phyloP scores from a whole-genome alignment of 2,113 vertebrate species.

The Hiodon alosoides region DNA sequence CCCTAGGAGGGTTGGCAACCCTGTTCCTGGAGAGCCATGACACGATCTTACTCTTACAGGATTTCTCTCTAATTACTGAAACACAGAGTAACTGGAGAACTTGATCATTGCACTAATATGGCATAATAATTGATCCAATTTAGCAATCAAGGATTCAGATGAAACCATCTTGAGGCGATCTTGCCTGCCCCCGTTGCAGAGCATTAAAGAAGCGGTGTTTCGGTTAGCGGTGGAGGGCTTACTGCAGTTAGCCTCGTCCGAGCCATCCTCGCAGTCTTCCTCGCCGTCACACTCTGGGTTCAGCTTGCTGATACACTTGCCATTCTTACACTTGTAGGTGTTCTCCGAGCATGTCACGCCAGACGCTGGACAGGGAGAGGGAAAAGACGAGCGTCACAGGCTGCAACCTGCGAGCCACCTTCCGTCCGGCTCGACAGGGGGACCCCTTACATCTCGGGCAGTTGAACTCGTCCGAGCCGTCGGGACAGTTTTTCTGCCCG shows the following conservation, averaged over 20 bases:
- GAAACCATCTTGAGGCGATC: neutral
- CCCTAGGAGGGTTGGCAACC: too few relatives aligned
- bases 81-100: too few relatives aligned
- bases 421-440: neutral
- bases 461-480: slow-evolving; percentile 73
- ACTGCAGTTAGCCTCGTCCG: slow-evolving; percentile 80
- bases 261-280: slow-evolving; percentile 75
- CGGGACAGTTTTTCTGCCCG: slow-evolving; percentile 64
- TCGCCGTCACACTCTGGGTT: slow-evolving; percentile 81
- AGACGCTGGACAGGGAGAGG: slow-evolving; percentile 25
- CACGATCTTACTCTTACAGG: too few relatives aligned
- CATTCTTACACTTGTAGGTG: slow-evolving; percentile 69
- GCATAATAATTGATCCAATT: too few relatives aligned
- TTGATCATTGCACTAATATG: too few relatives aligned
- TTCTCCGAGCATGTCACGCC: slow-evolving; percentile 62
- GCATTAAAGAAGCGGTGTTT: neutral
- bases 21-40: too few relatives aligned
- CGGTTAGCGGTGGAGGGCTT: slow-evolving; percentile 27
- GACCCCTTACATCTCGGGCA: slow-evolving; percentile 65
- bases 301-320: slow-evolving; percentile 72
- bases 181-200: neutral
- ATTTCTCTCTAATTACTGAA: too few relatives aligned
- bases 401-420: too few relatives aligned
- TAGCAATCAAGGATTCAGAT: too few relatives aligned
- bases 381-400: neutral